Percentiles rank a stretch among this genome's conserved stretches.
Evolutionary conservation across 2,113 vertebrate species (phyloP).

Genomic region (Clarias batrachus): DNA sequence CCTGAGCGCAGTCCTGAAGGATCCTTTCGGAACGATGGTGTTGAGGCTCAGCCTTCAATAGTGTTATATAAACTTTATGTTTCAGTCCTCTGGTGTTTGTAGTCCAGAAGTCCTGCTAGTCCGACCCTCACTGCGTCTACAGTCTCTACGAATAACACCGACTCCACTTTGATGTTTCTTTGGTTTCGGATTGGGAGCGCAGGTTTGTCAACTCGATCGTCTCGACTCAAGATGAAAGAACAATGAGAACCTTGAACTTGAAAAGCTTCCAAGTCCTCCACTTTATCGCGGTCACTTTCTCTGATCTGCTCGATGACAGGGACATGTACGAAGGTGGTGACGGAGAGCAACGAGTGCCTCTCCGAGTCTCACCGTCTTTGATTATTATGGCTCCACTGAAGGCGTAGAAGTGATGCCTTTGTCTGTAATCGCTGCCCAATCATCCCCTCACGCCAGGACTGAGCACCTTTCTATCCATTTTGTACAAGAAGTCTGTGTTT

Average conservation of each 20-base stretch:
- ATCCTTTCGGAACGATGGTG: not conserved
- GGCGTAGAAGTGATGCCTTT: constrained; percentile 72
- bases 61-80: not conserved
- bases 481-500: constrained; percentile 28
- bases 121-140: not conserved
- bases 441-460: constrained; percentile 61
- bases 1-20: not conserved
- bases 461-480: constrained; percentile 59
- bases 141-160: not conserved
- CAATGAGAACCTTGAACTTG: constrained; percentile 36
- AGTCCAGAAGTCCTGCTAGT: not conserved
- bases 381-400: constrained; percentile 72
- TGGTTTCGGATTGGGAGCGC: constrained; percentile 9
- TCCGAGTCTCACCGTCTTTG: constrained; percentile 66
- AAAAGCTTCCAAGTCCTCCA: constrained; percentile 39
- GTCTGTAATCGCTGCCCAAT: constrained; percentile 75
- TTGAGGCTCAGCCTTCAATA: not conserved
- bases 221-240: constrained; percentile 48
- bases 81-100: constrained; percentile 2
- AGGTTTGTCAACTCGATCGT: constrained; percentile 30
- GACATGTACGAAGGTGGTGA: constrained; percentile 38
- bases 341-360: constrained; percentile 66
- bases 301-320: constrained; percentile 43
- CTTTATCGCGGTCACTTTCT: constrained; percentile 49
- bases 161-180: constrained; percentile 36